These are phyloP conservation scores for Pristionchus entomophagus DNA, from an alignment of 2,888 invertebrate species.

Conservation along the genomic window DNA sequence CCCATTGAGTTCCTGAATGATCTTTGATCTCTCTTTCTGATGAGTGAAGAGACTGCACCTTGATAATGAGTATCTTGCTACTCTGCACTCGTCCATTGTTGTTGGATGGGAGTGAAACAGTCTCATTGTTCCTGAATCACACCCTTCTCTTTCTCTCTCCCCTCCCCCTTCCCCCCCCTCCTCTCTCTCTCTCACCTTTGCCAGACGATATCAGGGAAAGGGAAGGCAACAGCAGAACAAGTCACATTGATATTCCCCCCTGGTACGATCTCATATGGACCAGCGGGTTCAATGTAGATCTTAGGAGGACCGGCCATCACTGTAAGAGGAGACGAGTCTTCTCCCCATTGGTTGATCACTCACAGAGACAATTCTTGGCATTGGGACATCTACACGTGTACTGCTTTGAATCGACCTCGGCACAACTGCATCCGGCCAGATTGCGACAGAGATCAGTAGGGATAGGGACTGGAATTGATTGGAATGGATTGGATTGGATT, in stretches of 20 bases:
- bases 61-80: slow-evolving; percentile 57
- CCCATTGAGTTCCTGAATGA: slow-evolving; percentile 71
- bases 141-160: background rate
- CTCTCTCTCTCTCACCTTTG: slow-evolving; percentile 66
- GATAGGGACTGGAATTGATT: slow-evolving; percentile 65
- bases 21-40: slow-evolving; percentile 43
- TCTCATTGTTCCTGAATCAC: slow-evolving; percentile 48
- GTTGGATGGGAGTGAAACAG: slow-evolving; percentile 31
- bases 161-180: too few species aligned
- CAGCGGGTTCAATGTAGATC: slow-evolving; percentile 72
- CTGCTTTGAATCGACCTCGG: slow-evolving; percentile 69
- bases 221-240: slow-evolving; percentile 73
- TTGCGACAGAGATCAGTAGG: slow-evolving; percentile 73
- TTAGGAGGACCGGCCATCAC: slow-evolving; percentile 71
- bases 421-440: slow-evolving; percentile 71
- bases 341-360: too few species aligned
- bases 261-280: slow-evolving; percentile 72
- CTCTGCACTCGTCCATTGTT: slow-evolving; percentile 42
- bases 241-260: slow-evolving; percentile 75
- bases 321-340: slow-evolving; percentile 47
- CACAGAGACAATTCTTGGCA: slow-evolving; percentile 69
- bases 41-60: background rate
- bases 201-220: slow-evolving; percentile 74
- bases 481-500: too few species aligned
- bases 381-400: slow-evolving; percentile 70